Evolutionary conservation across 2,113 vertebrate species (phyloP).

Genomic region (Nothobranchius furzeri): DNA sequence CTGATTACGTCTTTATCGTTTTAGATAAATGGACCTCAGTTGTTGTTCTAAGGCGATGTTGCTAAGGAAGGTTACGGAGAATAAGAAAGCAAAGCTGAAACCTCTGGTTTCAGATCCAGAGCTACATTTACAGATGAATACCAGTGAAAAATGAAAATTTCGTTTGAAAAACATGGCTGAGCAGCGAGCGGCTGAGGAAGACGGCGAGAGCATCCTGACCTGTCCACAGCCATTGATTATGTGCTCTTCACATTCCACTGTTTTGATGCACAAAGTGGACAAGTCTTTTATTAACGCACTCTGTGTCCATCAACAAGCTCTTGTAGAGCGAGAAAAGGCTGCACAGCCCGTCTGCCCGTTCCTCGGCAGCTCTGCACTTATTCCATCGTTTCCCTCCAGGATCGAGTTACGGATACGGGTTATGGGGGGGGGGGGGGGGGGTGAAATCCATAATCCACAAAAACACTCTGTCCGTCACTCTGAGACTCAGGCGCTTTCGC

Average conservation of each 20-base stretch:
- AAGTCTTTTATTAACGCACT: conserved; percentile 81
- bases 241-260: conserved; percentile 72
- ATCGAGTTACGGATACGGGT: conserved; percentile 73
- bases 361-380: conserved; percentile 68
- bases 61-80: no score
- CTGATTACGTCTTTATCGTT: no score
- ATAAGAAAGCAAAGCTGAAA: conserved; percentile 18
- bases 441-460: conserved; percentile 77
- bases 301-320: conserved; percentile 77
- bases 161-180: conserved; percentile 5
- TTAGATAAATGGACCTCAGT: no score
- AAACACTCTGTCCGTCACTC: conserved; percentile 77
- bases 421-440: conserved; percentile 11
- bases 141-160: conserved; percentile 10
- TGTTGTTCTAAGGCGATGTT: no score
- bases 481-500: conserved; percentile 71
- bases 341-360: conserved; percentile 56
- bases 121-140: conserved; percentile 20
- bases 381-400: conserved; percentile 69
- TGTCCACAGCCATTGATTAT: conserved; percentile 72
- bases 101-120: conserved; percentile 13
- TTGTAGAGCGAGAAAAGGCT: conserved; percentile 49
- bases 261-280: conserved; percentile 79
- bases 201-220: conserved; percentile 56
- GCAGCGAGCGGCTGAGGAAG: neutral